Evolutionary conservation across 2,113 vertebrate species (phyloP).

Genomic region (Hemichromis elongatus): DNA sequence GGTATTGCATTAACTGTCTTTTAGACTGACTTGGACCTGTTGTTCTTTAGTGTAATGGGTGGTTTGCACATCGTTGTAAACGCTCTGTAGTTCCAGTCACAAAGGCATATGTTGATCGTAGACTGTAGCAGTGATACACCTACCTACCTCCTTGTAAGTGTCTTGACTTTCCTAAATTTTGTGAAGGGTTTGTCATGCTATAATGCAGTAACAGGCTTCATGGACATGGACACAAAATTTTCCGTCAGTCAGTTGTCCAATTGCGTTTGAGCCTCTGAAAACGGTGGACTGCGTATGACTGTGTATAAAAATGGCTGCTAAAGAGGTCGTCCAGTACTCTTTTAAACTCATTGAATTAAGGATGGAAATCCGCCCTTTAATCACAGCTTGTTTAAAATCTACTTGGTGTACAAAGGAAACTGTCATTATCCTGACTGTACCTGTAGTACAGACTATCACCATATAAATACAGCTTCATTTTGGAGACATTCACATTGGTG

Average conservation of each 20-base stretch:
- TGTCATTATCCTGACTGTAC: not conserved
- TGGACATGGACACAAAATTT: not conserved
- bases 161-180: not conserved
- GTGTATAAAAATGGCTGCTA: not conserved
- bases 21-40: not conserved
- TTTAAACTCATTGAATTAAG: not conserved
- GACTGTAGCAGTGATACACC: not conserved
- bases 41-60: not conserved
- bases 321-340: not conserved
- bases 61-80: not conserved
- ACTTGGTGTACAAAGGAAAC: not conserved
- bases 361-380: too few species aligned
- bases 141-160: too few species aligned
- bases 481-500: slow-evolving; percentile 4
- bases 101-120: not conserved
- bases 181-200: not conserved
- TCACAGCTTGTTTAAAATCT: not conserved
- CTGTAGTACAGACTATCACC: slow-evolving; percentile 57
- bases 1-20: not conserved
- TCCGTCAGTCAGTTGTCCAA: not conserved
- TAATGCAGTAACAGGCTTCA: not conserved
- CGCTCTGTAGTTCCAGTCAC: not conserved
- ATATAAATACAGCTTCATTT: slow-evolving; percentile 24
- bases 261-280: not conserved
- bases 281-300: not conserved